Percentiles rank a stretch among this genome's conserved stretches.
Conservation (phyloP, 2,797 vertebrate genomes). For the Synanceia verrucosa region DNA sequence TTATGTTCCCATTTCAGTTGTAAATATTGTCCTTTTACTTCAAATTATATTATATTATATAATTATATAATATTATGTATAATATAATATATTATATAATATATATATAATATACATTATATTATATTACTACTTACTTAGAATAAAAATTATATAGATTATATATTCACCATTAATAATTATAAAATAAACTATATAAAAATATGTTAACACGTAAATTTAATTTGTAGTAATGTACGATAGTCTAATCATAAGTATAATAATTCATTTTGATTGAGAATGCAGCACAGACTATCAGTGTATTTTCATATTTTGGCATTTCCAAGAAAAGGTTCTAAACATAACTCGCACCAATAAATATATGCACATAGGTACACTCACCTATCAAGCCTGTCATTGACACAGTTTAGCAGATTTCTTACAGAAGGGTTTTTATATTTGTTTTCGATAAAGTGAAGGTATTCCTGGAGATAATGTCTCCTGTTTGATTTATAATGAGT, state of each 20-base stretch:
- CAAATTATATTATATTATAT: no score
- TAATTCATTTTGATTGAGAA: not conserved
- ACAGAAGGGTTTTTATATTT: not conserved
- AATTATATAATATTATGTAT: no score
- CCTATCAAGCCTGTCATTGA: constrained; percentile 7
- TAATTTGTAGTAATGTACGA: not conserved
- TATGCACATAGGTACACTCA: not conserved
- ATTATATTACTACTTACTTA: not conserved
- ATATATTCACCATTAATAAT: not conserved
- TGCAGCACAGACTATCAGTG: not conserved
- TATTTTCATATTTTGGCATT: not conserved
- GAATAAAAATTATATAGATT: not conserved
- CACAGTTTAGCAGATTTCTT: constrained; percentile 9
- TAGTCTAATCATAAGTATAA: no score
- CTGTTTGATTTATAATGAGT: constrained; percentile 72
- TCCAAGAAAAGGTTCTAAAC: not conserved
- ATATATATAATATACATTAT: no score
- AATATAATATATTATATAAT: no score
- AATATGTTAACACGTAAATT: not conserved
- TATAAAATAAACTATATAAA: not conserved
- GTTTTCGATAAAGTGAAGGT: constrained; percentile 34
- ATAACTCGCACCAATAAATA: not conserved
- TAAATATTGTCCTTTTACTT: not conserved
- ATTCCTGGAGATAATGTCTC: constrained; percentile 57
- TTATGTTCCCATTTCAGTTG: not conserved